These are phyloP conservation scores for Barbus barbus DNA, from an alignment of 2,113 vertebrate genomes.

Conservation along the genomic window DNA sequence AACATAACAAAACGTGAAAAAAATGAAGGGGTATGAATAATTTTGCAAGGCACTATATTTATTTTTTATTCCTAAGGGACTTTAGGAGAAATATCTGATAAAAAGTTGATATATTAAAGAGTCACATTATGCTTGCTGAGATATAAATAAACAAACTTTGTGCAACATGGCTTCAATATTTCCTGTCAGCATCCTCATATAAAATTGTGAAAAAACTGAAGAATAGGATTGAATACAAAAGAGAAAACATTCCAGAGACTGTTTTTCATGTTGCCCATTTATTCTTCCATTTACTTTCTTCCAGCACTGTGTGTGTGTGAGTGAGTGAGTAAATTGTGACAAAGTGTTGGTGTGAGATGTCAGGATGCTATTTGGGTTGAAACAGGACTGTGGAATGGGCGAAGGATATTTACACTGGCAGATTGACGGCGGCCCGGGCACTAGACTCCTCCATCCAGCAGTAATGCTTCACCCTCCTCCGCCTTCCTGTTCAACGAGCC, in stretches of 20 bases:
- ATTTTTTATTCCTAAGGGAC: not conserved
- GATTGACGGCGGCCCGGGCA: constrained; percentile 41
- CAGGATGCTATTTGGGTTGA: constrained; percentile 22
- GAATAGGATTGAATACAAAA: not conserved
- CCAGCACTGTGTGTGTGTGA: not conserved
- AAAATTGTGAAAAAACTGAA: not conserved
- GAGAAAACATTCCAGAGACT: not conserved
- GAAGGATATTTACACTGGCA: constrained; percentile 59
- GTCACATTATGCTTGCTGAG: not conserved
- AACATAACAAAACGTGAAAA: too few relatives aligned
- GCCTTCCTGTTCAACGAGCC: constrained; percentile 14
- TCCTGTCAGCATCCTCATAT: not conserved
- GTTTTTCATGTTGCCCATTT: not conserved
- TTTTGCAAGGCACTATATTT: too few relatives aligned
- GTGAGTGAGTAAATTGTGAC: constrained; percentile 5
- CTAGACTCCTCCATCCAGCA: constrained; percentile 46
- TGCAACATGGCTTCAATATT: not conserved
- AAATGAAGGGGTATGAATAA: too few relatives aligned
- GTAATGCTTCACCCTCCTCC: constrained; percentile 46
- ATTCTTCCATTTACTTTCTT: not conserved
- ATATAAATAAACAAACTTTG: not conserved
- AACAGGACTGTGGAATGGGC: constrained; percentile 10
- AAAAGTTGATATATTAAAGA: not conserved
- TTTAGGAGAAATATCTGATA: not conserved
- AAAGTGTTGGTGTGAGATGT: not conserved